phyloP scores from a whole-genome alignment of 2,888 invertebrate genomes.

The Sphaeridia pumilis region DNA sequence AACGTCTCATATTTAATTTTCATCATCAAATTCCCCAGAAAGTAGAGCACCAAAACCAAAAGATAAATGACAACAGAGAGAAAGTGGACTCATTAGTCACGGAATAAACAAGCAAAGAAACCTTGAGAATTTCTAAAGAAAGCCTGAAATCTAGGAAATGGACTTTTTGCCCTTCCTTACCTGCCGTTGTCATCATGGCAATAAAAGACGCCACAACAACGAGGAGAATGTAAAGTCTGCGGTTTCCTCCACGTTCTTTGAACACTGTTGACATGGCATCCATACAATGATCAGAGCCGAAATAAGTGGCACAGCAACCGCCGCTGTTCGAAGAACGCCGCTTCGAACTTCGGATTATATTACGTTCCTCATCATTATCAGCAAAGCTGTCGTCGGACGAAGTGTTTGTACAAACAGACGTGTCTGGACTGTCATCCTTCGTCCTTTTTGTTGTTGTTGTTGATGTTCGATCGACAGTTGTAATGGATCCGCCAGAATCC shows the following conservation, averaged over 20 bases:
- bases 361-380: conserved; percentile 22
- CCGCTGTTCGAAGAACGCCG: not conserved
- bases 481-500: no score
- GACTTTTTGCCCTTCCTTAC: conserved; percentile 27
- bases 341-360: conserved; percentile 12
- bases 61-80: not conserved
- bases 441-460: no score
- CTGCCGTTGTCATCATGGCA: conserved; percentile 36
- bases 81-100: not conserved
- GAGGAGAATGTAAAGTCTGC: conserved; percentile 32
- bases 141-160: no score
- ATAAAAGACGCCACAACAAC: conserved; percentile 34
- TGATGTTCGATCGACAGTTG: no score
- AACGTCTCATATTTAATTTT: not conserved
- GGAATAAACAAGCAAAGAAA: no score
- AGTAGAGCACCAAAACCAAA: no score
- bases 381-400: not conserved
- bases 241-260: conserved; percentile 31
- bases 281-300: conserved; percentile 27
- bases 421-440: not conserved
- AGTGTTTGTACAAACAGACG: not conserved
- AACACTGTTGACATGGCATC: conserved; percentile 35
- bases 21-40: not conserved
- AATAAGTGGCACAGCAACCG: conserved; percentile 24
- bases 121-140: no score